phyloP scores from a whole-genome alignment of 2,113 vertebrate genomes.

The Triplophysa tibetana region DNA sequence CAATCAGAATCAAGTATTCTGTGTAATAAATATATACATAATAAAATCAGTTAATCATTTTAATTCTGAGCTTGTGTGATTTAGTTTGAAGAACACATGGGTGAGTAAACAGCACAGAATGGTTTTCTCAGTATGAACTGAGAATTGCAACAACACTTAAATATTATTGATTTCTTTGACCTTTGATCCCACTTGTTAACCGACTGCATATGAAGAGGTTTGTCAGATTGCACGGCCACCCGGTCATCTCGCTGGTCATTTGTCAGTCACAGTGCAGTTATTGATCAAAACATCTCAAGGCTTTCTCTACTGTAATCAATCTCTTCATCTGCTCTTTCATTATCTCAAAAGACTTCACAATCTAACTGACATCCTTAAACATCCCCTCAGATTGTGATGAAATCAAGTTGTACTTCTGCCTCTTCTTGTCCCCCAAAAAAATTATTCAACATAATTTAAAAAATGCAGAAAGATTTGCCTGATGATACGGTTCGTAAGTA shows the following conservation, averaged over 20 bases:
- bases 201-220: slow-evolving; percentile 10
- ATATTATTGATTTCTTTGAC: neutral
- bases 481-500: too few relatives aligned
- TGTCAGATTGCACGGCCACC: neutral
- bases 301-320: slow-evolving; percentile 19
- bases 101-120: neutral
- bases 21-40: too few relatives aligned
- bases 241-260: neutral
- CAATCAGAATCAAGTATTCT: too few relatives aligned
- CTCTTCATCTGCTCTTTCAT: neutral
- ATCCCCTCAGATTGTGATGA: neutral
- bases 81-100: neutral
- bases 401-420: neutral
- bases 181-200: slow-evolving; percentile 2
- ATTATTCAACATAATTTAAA: neutral
- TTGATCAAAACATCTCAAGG: neutral
- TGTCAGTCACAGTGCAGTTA: neutral
- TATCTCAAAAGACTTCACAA: neutral
- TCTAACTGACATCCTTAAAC: neutral
- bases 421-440: neutral
- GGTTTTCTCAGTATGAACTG: neutral
- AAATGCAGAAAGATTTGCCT: neutral
- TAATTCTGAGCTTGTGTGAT: neutral
- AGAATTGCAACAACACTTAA: neutral
- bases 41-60: too few relatives aligned